A percentile compares a stretch with the other conserved stretches of the same genome.
These are phyloP conservation scores for Dryoscopus gambensis DNA, from an alignment of 2,113 vertebrate genomes.

Conservation along the genomic window DNA sequence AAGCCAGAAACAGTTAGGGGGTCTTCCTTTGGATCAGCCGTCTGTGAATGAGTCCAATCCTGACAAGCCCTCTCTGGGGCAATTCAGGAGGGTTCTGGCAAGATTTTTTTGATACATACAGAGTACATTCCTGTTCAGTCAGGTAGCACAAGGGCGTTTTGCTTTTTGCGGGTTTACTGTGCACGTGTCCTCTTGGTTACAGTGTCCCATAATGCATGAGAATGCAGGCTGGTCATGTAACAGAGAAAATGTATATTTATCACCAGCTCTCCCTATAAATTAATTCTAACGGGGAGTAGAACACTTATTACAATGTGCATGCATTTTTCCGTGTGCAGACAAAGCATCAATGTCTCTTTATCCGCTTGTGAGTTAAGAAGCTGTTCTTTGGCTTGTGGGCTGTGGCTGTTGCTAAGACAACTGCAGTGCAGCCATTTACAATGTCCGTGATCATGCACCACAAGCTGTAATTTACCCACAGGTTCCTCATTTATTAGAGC, in stretches of 20 bases:
- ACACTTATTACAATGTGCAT: not conserved
- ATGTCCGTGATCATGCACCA: slow-evolving; percentile 11
- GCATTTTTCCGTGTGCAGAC: not conserved
- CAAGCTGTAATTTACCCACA: slow-evolving; percentile 31
- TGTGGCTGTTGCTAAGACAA: slow-evolving; percentile 64
- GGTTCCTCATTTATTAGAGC: not conserved
- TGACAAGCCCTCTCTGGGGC: not conserved
- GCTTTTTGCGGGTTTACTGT: not conserved
- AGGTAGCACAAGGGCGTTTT: not conserved
- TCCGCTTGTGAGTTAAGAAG: not conserved
- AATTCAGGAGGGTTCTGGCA: not conserved
- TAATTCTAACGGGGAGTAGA: not conserved
- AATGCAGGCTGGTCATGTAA: not conserved
- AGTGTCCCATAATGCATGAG: not conserved
- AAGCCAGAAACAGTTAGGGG: not conserved
- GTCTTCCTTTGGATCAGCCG: not conserved
- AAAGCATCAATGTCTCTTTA: slow-evolving; percentile 8
- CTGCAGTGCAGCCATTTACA: not conserved
- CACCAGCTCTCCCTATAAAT: not conserved
- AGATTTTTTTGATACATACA: not conserved
- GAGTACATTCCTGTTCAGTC: not conserved
- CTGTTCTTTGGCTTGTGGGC: not conserved
- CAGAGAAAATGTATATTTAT: not conserved
- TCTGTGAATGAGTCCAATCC: not conserved
- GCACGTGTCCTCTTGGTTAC: not conserved